Evolutionary conservation across 2,888 invertebrate genomes (phyloP).

Genomic region (Lasioglossum villosulum): DNA sequence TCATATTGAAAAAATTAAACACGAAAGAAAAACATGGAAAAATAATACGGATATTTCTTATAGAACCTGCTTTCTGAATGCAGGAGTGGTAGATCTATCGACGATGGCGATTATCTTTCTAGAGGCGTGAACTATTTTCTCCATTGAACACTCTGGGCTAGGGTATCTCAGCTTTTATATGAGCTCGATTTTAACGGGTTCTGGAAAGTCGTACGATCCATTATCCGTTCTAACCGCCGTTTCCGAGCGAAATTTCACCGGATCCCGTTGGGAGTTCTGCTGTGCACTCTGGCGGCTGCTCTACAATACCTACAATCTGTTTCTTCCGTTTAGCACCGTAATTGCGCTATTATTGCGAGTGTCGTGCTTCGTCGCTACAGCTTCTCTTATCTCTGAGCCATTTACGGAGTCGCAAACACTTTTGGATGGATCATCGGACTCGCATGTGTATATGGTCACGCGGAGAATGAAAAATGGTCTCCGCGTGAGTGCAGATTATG

Average conservation of each 20-base stretch:
- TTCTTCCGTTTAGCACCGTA: conserved; percentile 71
- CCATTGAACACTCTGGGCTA: conserved; percentile 37
- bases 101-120: conserved; percentile 20
- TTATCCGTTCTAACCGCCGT: conserved; percentile 54
- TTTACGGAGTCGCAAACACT: conserved; percentile 56
- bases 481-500: background rate
- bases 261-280: conserved; percentile 49
- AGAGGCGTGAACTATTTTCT: conserved; percentile 47
- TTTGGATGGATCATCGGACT: conserved; percentile 10
- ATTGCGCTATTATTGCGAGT: conserved; percentile 72
- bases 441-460: background rate
- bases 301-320: conserved; percentile 69
- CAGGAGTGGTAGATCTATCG: conserved; percentile 11
- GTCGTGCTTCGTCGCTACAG: conserved; percentile 30
- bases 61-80: too few species aligned
- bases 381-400: conserved; percentile 55
- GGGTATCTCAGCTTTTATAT: conserved; percentile 11
- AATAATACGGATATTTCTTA: background rate
- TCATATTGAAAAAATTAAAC: too few species aligned
- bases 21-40: background rate
- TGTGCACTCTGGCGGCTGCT: conserved; percentile 51
- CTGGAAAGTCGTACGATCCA: conserved; percentile 59
- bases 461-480: background rate
- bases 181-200: conserved; percentile 43
- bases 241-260: conserved; percentile 59